phyloP scores from a whole-genome alignment of 2,113 vertebrate genomes.

The Pachycephala philippinensis region DNA sequence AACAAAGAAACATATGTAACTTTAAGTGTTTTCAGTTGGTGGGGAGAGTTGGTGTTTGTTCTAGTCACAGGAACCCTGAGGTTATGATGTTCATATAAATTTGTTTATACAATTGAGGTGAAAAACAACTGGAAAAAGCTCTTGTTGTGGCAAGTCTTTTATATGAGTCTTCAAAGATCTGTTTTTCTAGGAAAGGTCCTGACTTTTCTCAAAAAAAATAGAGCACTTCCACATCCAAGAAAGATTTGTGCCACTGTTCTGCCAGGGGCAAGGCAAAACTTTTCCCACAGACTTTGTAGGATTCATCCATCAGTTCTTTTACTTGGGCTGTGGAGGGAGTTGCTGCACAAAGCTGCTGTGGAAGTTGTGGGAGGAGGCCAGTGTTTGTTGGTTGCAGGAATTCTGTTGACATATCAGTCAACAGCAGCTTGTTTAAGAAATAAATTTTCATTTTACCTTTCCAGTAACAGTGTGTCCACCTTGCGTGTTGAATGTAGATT shows the following conservation, averaged over 20 bases:
- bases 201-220: neutral
- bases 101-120: neutral
- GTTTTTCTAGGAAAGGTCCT: neutral
- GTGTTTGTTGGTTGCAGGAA: neutral
- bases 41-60: neutral
- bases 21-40: neutral
- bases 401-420: neutral
- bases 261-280: neutral
- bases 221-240: neutral
- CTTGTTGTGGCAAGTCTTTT: neutral
- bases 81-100: neutral
- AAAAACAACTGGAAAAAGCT: neutral
- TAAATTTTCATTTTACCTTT: neutral
- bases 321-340: neutral
- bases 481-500: neutral
- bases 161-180: neutral
- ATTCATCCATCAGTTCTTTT: neutral
- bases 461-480: neutral
- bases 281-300: neutral
- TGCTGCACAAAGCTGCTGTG: neutral
- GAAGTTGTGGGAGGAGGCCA: neutral
- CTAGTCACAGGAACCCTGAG: neutral
- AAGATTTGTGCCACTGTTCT: neutral
- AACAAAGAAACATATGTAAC: neutral
- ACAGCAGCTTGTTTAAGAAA: neutral